Evolutionary conservation across 2,888 invertebrate species (phyloP), one percentile per base, ranked within the genome.

Genomic region (Galeopsomyia nigrocyanea): DNA sequence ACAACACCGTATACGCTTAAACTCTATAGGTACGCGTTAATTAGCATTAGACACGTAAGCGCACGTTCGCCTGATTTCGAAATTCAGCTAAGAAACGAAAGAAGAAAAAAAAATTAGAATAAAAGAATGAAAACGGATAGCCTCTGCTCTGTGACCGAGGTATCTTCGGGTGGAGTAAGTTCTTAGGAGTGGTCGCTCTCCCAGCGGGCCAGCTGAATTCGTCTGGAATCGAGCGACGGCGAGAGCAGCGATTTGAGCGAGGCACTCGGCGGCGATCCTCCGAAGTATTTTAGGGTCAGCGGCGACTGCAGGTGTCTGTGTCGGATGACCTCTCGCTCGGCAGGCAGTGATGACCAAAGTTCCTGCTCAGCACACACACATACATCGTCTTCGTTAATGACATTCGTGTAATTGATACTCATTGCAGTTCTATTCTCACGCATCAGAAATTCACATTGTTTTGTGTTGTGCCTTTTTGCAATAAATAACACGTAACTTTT

Each of bases 281-380:
- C 88, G 77, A 86, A 86, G 84, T 89, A 89, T 82, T 88, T 88
- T 81, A 87, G 86, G 79, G 90, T 90, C 86, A 90, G 84, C 79
- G 91, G 91, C 83, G 91, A 90, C 87, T 91, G 90, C 84, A 91
- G 88, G 87, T 91, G 91, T 85, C 89, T 88, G 87, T 91, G 91
- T 86, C 88, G 89, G 83, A 90, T 91, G 86, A 90, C 90, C 89
- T 92, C 91, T 83, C 90, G 89, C 90, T 91, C 91, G 86, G 88
- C 89, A 89, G 90, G 89, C 83, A 89, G 86, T 84, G 88, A 88
- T 83, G 88, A 88, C 89, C 89, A 90, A 80, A 89, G 87, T 86
- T 90, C 90, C 90, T 90, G 81, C 61, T 31, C 77, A 64, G 77
- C 73, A 68, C 57, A 68, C 75, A 69, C 39, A 10, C 39, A 10